A percentile compares a stretch with the other conserved stretches of the same genome.
Conservation (phyloP, 92 coral and sea anemone species). For the Porites divaricata region DNA sequence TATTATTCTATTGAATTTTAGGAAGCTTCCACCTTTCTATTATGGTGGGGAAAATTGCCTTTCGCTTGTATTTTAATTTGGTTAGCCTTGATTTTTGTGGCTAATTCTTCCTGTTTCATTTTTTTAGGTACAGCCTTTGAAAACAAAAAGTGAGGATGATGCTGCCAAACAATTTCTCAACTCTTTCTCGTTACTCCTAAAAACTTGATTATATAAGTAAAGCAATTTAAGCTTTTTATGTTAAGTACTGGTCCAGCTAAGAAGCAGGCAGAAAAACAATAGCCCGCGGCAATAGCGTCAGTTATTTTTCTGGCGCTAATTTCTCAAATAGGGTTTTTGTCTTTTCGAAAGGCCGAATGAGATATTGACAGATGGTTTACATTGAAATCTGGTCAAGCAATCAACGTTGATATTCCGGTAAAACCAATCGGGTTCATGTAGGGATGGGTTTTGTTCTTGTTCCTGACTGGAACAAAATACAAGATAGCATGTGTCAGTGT, state of each 20-base stretch:
- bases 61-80: too few species aligned
- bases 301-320: too few species aligned
- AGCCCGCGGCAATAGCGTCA: too few species aligned
- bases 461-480: neutral
- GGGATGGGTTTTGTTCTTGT: neutral
- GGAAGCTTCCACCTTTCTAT: too few species aligned
- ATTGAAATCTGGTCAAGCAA: neutral
- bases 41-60: too few species aligned
- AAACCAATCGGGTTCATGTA: neutral
- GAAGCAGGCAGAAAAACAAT: too few species aligned
- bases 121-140: slow-evolving; percentile 39
- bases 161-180: neutral
- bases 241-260: neutral
- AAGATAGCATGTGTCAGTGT: neutral
- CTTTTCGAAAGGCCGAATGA: too few species aligned
- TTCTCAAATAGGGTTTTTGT: too few species aligned
- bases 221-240: neutral
- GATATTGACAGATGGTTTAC: too few species aligned
- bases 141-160: slow-evolving; percentile 3
- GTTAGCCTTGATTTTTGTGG: too few species aligned
- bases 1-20: too few species aligned
- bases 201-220: neutral
- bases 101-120: neutral
- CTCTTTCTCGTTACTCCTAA: neutral
- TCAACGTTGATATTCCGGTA: neutral